These are phyloP conservation scores for Harpagoxenus sublaevis DNA, from an alignment of 2,888 invertebrate genomes.

Conservation along the genomic window DNA sequence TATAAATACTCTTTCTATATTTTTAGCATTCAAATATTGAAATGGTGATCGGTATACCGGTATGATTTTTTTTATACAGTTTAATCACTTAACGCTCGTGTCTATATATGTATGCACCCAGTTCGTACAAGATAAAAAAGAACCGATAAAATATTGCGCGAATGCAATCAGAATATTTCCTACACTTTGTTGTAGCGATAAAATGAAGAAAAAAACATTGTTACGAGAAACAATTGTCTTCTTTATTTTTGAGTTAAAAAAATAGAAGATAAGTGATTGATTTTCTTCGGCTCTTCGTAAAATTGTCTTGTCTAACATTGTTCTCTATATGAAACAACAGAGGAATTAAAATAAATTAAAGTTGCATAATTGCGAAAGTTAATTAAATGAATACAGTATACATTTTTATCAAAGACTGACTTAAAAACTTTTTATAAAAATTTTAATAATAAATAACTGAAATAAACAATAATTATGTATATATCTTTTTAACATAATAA, in stretches of 20 bases:
- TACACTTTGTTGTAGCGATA: not conserved
- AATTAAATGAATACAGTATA: slow-evolving; percentile 1
- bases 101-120: no score
- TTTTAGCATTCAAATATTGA: not conserved
- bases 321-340: not conserved
- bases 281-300: not conserved
- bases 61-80: slow-evolving; percentile 10
- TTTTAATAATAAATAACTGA: not conserved
- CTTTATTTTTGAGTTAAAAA: not conserved
- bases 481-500: not conserved
- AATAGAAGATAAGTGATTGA: not conserved
- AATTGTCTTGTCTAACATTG: not conserved
- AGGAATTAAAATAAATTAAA: not conserved
- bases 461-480: not conserved
- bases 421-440: not conserved
- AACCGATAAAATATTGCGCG: not conserved
- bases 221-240: not conserved
- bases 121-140: not conserved
- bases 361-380: not conserved
- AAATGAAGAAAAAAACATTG: not conserved
- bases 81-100: not conserved
- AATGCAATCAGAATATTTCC: not conserved
- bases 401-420: not conserved
- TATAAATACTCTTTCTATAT: not conserved
- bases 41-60: not conserved